Base-by-base conservation (phyloP, 2,888 invertebrate species). In the Chloromyia formosa region DNA sequence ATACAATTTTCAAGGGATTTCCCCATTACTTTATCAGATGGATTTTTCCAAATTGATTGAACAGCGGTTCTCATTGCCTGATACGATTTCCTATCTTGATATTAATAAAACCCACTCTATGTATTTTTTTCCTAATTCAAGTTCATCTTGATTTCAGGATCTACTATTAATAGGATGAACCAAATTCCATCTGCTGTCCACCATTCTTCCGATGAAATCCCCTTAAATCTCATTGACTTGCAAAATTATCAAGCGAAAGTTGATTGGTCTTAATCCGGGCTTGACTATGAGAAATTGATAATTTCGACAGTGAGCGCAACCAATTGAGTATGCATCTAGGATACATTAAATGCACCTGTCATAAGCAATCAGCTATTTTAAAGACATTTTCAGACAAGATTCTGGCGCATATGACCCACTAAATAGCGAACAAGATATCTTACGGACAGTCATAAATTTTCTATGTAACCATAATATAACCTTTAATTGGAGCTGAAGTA, bases 401-500 rank as follows among this genome's bases (percentile, higher is more conserved):
- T 62, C 40, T 40, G 14, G 18, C 16, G 3, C 49, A 49, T 49
- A 49, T 49, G 49, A 49, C 49, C 49, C 49, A 49, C 49, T n/a
- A 49, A 49, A 49, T 49, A 14, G 16, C n/a, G 62, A 40, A 35
- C 62, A 23, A 7, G 62, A 40, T 62, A 42, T 62, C 27, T 4
- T 1, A 40, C 18, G 23, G 62, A 62, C 10, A 18, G 40, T n/a
- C 40, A 62, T 62, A 40, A 62, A 62, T 62, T 62, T 9, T 18
- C 27, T 62, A 62, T 16, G 35, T 16, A 35, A 62, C 40, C 20
- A 18, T 18, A 62, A 62, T 27, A 18, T 18, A 62, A 62, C 22
- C 62, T 23, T 22, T 62, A 23, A 62, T 62, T 62, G 27, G 62
- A 62, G 16, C 16, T 62, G 62, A 23, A 23, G 40, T 35, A 40